Percentiles rank a stretch among this genome's conserved stretches.
Conservation (phyloP, 2,888 invertebrate genomes). For the Emmelina monodactyla region DNA sequence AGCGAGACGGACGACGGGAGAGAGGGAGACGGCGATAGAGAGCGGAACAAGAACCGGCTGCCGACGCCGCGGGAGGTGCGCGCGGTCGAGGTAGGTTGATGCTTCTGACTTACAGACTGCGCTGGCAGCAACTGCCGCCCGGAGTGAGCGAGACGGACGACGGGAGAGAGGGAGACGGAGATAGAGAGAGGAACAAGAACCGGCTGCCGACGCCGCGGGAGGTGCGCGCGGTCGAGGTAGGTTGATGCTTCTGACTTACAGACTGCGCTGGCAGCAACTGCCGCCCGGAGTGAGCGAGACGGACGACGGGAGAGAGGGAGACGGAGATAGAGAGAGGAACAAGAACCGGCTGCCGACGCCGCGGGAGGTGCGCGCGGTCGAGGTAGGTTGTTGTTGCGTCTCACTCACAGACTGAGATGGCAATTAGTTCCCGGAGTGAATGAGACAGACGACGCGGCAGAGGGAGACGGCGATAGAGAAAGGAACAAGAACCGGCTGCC, state of each 20-base stretch:
- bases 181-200: conserved; percentile 19
- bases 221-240: conserved; percentile 44
- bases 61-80: conserved; percentile 46
- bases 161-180: conserved; percentile 47
- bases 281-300: conserved; percentile 78
- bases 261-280: conserved; percentile 81
- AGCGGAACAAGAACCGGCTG: too few relatives aligned
- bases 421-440: conserved; percentile 82
- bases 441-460: conserved; percentile 57
- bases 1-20: too few relatives aligned
- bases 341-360: conserved; percentile 40
- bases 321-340: conserved; percentile 14
- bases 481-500: conserved; percentile 30
- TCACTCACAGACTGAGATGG: too few relatives aligned
- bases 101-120: too few relatives aligned
- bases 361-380: conserved; percentile 43
- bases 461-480: conserved; percentile 5
- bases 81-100: conserved; percentile 44
- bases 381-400: conserved; percentile 38
- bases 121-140: conserved; percentile 86
- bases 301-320: conserved; percentile 41
- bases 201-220: conserved; percentile 45
- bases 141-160: conserved; percentile 63
- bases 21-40: too few relatives aligned
- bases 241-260: too few relatives aligned